Evolutionary conservation across 1,140 invertebrate genomes (phyloP), one percentile per base, ranked within the genome.

Genomic region (Anoplolepis gracilipes): DNA sequence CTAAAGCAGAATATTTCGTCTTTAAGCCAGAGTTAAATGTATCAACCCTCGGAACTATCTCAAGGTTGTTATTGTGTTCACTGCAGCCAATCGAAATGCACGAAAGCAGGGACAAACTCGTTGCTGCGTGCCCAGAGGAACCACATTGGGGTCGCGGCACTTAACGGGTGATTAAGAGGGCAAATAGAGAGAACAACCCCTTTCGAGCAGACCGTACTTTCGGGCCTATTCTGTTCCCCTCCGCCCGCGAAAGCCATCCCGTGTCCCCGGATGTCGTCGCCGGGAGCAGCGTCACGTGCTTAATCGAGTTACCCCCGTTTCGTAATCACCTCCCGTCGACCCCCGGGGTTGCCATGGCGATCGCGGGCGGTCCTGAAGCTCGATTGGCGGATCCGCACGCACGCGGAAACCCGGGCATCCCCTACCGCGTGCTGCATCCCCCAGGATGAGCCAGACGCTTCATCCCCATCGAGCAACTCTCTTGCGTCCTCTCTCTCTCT

Each of bases 331-430:
- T 65, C 84, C 72, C 22, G 65, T 85, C 84, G 22, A 79, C 85
- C 89, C 86, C 85, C 86, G 89, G 81, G 87, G 93, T 93, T 86
- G 87, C 92, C 91, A 93, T 93, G 92, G 92, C 82, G 91, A 95
- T 94, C 88, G 76, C 84, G 69, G 75, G 90, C 91, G 84, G 84
- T 88, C 88, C 90, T 84, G 88, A 82, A 75, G 67, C 25, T 79
- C 82, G 88, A 91, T 91, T 91, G 90, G 90, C 53, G 64, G 90
- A 88, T 91, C 90, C 72, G 55, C 57, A 89, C 85, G 90, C 88
- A 82, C 86, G 87, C 89, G 89, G 55, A 82, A 88, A 84, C 88
- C 84, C 70, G 73, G 75, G 77, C 88, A 90, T 87, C 79, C 88
- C 90, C 79, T 76, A 65, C 65, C 67, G 25, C 85, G 42, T 33